Percentiles rank a stretch among this genome's conserved stretches.
Conservation (phyloP, 2,888 invertebrate genomes). For the Urechis unicinctus region DNA sequence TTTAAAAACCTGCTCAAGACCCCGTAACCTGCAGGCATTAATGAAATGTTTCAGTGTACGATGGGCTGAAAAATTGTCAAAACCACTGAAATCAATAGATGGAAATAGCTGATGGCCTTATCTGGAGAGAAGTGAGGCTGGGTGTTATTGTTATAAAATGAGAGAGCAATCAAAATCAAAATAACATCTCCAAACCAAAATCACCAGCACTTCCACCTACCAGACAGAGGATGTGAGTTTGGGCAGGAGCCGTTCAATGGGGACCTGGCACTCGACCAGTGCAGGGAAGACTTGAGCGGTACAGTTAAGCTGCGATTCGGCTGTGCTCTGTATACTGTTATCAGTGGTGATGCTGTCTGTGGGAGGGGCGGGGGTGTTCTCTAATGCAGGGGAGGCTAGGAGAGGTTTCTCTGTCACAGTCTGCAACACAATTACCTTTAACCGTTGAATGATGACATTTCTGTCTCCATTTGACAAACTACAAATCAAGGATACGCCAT, state of each 20-base stretch:
- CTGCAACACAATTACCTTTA: too few relatives aligned
- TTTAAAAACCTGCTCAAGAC: slow-evolving; percentile 35
- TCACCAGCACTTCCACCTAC: slow-evolving; percentile 24
- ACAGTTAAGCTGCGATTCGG: slow-evolving; percentile 36
- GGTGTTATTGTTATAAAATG: too few relatives aligned
- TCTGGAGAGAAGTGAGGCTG: too few relatives aligned
- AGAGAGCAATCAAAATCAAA: too few relatives aligned
- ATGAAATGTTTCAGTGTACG: neutral
- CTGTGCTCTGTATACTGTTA: slow-evolving; percentile 27
- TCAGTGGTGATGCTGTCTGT: neutral
- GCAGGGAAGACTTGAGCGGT: slow-evolving; percentile 35
- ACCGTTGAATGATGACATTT: too few relatives aligned
- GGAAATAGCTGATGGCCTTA: too few relatives aligned
- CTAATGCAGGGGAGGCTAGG: neutral
- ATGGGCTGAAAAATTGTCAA: neutral
- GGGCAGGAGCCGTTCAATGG: slow-evolving; percentile 35
- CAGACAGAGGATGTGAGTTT: slow-evolving; percentile 40
- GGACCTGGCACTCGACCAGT: slow-evolving; percentile 28
- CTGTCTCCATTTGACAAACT: too few relatives aligned
- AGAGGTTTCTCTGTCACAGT: too few relatives aligned
- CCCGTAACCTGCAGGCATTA: slow-evolving; percentile 30
- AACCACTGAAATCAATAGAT: neutral
- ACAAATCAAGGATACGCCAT: too few relatives aligned
- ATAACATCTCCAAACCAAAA: neutral
- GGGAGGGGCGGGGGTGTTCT: neutral